A percentile compares a stretch with the other conserved stretches of the same genome.
Conservation (phyloP, 2,113 vertebrate genomes). For the Hystrix brachyura region DNA sequence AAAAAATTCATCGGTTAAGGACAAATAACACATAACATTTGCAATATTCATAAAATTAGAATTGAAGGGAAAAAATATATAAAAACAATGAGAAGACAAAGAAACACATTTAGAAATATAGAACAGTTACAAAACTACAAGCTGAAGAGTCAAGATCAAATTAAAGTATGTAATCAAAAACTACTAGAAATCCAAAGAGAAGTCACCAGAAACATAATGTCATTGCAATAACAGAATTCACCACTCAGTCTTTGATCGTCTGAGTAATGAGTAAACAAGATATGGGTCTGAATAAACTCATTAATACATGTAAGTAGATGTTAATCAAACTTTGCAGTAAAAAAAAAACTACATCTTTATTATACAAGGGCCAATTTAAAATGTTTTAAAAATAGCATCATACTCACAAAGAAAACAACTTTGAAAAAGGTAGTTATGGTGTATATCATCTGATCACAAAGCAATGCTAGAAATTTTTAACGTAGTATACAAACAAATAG, state of each 20-base stretch:
- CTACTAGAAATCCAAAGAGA: not conserved
- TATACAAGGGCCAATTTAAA: not conserved
- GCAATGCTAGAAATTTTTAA: not conserved
- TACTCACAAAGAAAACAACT: not conserved
- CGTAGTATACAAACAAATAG: not conserved
- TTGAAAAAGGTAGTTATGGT: not conserved
- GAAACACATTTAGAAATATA: not conserved
- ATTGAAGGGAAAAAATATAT: not conserved
- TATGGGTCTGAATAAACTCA: not conserved
- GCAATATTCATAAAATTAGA: not conserved
- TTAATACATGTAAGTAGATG: not conserved
- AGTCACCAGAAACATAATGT: slow-evolving; percentile 23
- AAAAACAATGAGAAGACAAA: not conserved
- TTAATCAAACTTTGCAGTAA: not conserved
- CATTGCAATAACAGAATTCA: not conserved
- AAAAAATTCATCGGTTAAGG: not conserved
- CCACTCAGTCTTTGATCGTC: not conserved
- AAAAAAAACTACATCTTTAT: not conserved
- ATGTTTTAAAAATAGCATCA: not conserved
- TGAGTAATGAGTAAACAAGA: not conserved
- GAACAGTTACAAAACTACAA: not conserved
- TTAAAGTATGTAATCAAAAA: not conserved
- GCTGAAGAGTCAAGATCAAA: not conserved
- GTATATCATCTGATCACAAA: not conserved
- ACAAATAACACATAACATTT: not conserved